Conservation (phyloP, 2,797 vertebrate species). For the Sternotherus odoratus region DNA sequence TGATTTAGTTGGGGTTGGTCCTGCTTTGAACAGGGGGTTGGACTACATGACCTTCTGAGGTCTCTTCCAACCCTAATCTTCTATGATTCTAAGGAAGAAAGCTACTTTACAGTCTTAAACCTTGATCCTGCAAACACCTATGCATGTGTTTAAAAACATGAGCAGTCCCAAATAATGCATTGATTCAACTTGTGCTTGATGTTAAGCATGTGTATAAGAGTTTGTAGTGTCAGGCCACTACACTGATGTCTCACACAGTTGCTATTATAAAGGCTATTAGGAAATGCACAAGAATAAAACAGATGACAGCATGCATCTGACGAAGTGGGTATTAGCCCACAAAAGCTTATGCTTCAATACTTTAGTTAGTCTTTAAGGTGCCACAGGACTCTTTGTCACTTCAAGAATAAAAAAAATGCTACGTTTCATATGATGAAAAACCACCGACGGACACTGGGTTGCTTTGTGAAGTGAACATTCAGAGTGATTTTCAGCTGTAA, state of each 20-base stretch:
- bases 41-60: no score
- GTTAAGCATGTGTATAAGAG: accelerated
- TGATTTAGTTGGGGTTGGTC: no score
- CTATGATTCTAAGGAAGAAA: background rate
- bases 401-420: background rate
- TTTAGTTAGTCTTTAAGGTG: no score
- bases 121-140: background rate
- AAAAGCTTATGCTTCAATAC: no score
- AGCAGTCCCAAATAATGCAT: background rate
- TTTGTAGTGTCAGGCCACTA: background rate
- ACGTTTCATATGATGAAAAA: background rate
- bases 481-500: background rate
- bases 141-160: background rate
- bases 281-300: background rate
- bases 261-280: background rate
- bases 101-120: accelerated
- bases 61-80: no score
- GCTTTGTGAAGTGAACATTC: background rate
- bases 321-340: no score
- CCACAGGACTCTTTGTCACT: no score
- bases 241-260: background rate
- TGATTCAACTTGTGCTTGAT: background rate
- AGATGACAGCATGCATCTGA: no score
- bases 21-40: no score
- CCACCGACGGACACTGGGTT: background rate